Percentiles rank a stretch among this genome's conserved stretches.
These are phyloP conservation scores for Notodonta dromedarius DNA, from an alignment of 2,888 invertebrate genomes.

Conservation along the genomic window DNA sequence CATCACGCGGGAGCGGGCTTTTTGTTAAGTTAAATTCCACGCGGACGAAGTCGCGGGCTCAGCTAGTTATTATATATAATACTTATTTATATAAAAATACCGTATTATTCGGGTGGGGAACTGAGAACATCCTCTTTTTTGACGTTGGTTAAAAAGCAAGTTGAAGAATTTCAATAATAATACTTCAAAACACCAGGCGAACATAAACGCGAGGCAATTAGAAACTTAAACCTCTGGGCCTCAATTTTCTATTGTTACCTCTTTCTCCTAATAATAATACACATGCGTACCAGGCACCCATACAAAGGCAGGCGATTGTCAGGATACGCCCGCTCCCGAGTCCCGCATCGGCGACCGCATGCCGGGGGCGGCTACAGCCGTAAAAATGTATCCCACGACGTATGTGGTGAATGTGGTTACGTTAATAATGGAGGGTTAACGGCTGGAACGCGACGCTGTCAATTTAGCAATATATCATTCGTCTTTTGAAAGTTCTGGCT, in stretches of 20 bases:
- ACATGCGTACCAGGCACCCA: constrained; percentile 31
- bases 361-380: constrained; percentile 31
- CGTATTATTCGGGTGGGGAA: too few relatives aligned
- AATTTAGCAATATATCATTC: too few relatives aligned
- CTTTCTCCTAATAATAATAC: constrained; percentile 37
- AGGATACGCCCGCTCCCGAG: constrained; percentile 22
- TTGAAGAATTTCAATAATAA: constrained; percentile 13
- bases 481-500: neutral
- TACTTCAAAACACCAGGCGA: constrained; percentile 21
- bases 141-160: too few relatives aligned
- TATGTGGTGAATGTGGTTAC: constrained; percentile 37
- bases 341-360: constrained; percentile 39
- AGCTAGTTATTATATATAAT: too few relatives aligned
- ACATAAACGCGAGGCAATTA: constrained; percentile 13
- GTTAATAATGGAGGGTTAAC: neutral
- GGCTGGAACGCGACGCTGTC: too few relatives aligned
- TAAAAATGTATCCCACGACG: constrained; percentile 39
- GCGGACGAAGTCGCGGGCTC: too few relatives aligned
- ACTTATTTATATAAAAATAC: too few relatives aligned
- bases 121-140: too few relatives aligned
- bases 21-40: too few relatives aligned
- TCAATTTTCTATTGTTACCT: constrained; percentile 13
- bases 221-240: neutral
- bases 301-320: constrained; percentile 28
- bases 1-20: too few relatives aligned